Conservation (phyloP, 1,140 invertebrate species). For the Pseudomyrmex pallidus region DNA sequence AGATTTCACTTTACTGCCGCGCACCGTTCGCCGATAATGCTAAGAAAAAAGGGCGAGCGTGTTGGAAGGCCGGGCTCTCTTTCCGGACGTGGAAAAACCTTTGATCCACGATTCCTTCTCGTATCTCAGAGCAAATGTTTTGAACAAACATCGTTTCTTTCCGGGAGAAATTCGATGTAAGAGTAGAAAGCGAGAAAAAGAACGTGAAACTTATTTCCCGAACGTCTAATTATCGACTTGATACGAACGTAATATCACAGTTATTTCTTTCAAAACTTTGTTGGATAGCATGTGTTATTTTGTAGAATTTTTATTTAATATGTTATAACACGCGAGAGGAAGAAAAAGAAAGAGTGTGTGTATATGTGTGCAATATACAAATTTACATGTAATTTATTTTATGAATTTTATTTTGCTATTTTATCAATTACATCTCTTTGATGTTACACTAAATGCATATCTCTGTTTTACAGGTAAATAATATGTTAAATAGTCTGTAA, state of each 20-base stretch:
- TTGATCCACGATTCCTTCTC: slow-evolving; percentile 46
- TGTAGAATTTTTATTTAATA: neutral
- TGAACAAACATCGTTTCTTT: slow-evolving; percentile 55
- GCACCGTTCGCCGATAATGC: slow-evolving; percentile 58
- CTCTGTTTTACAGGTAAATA: neutral
- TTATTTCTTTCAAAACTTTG: neutral
- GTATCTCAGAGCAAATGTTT: slow-evolving; percentile 52
- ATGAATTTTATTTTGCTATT: neutral
- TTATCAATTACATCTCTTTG: no score
- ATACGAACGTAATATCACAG: neutral
- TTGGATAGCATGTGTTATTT: neutral
- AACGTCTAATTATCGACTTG: slow-evolving; percentile 6
- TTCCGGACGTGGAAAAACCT: slow-evolving; percentile 43
- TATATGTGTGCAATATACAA: no score
- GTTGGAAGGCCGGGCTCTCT: slow-evolving; percentile 60
- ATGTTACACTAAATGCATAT: no score
- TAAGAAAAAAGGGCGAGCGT: slow-evolving; percentile 51
- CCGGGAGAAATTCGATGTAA: slow-evolving; percentile 15
- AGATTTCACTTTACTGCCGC: slow-evolving; percentile 56
- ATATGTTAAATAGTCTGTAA: neutral
- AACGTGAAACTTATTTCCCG: slow-evolving; percentile 8
- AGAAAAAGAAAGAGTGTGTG: neutral
- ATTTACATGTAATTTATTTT: neutral
- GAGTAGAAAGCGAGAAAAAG: slow-evolving; percentile 33
- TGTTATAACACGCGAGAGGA: neutral